Base-by-base conservation (phyloP, 1,140 invertebrate genomes). In the Macrocentrus cingulum region DNA sequence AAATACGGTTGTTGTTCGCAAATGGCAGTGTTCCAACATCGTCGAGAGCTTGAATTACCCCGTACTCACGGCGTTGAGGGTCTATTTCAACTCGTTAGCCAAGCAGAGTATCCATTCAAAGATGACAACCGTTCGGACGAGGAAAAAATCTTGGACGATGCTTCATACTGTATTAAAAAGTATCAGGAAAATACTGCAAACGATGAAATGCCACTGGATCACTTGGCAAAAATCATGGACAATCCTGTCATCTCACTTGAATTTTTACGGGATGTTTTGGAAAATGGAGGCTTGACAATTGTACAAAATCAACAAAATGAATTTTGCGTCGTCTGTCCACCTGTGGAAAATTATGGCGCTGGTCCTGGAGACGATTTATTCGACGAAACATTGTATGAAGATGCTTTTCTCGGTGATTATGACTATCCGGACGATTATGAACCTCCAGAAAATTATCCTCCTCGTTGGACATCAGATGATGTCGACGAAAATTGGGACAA, bases 1-100 rank as follows among this genome's bases (percentile, higher is more conserved):
- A n/a, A n/a, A n/a, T n/a, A n/a, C n/a, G 91, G 91, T 3, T 80
- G 81, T 71, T 90, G 88, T 61, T 86, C 87, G n/a, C 91, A 94
- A 75, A 84, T 91, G 64, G 90, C 88, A 1, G 64, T 91, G 11
- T 94, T 93, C 70, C 74, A 84, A 13, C 79, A 77, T 20, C 72
- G 65, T 37, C 61, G 66, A 19, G 54, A 61, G 50, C 13, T 41
- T n/a, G 48, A 59, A 18, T 4, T 36, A 53, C 62, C 15, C 62
- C 37, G 53, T 16, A 45, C 56, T 6, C 19, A 19, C 25, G 75
- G 77, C 52, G 18, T 69, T 8, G 59, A 79, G 11, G 69, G 69
- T 1, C 59, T 71, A n/a, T 77, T 73, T 45, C 70, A 76, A 39
- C 9, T 65, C 18, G 53, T 81, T n/a, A 29, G 11, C 1, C 32